These are phyloP conservation scores for Drosophila parabipectinata DNA, from an alignment of 1,140 invertebrate genomes.

Conservation along the genomic window DNA sequence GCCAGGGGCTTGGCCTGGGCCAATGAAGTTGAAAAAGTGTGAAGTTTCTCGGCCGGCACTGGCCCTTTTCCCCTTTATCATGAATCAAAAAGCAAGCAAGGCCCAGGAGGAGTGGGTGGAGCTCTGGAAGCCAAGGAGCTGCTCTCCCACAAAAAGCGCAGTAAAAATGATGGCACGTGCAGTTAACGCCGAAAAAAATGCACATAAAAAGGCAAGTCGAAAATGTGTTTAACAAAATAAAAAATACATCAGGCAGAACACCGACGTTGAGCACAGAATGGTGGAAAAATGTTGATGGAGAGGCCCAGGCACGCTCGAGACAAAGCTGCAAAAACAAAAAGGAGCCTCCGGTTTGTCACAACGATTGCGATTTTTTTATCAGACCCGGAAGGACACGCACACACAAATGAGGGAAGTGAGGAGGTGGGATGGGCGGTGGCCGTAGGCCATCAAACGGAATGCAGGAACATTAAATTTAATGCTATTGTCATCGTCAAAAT, in stretches of 20 bases:
- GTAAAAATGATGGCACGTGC: conserved; percentile 78
- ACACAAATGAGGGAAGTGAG: conserved; percentile 25
- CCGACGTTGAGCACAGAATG: conserved; percentile 37
- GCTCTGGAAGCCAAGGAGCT: conserved; percentile 5
- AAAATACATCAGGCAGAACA: conserved; percentile 27
- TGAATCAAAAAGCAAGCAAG: conserved; percentile 54
- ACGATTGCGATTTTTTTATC: conserved; percentile 40
- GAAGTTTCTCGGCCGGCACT: background rate
- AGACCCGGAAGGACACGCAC: conserved; percentile 65
- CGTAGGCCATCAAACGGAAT: conserved; percentile 28
- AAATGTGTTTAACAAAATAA: conserved; percentile 65
- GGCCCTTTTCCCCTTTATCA: conserved; percentile 32
- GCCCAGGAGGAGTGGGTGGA: conserved; percentile 23
- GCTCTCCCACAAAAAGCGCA: conserved; percentile 50
- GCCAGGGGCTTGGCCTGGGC: conserved; percentile 17
- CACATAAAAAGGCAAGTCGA: conserved; percentile 67
- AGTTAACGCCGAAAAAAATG: conserved; percentile 77
- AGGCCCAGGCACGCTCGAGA: conserved; percentile 7
- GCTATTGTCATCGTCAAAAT: conserved; percentile 45
- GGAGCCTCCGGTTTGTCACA: conserved; percentile 43
- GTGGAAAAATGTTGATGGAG: conserved; percentile 61
- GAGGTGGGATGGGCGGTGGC: background rate
- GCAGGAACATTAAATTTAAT: conserved; percentile 50
- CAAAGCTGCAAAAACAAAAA: conserved; percentile 20
- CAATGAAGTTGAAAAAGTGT: conserved; percentile 20